Percentiles rank a stretch among this genome's conserved stretches.
Evolutionary conservation across 1,140 invertebrate species (phyloP).

Genomic region (Calephelis virginiensis): DNA sequence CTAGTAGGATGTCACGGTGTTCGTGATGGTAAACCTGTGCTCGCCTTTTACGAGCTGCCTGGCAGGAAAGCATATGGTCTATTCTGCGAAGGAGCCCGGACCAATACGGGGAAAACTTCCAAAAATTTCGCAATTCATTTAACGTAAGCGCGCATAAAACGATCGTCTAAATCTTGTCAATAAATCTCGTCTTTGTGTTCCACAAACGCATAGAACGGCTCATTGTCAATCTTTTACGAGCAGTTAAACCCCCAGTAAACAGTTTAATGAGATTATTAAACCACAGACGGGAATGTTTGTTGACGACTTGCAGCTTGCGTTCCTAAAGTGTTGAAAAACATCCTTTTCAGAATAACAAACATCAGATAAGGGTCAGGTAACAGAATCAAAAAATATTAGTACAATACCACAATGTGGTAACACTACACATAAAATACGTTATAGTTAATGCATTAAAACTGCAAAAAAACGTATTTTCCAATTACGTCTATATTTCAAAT

Average conservation of each 20-base stretch:
- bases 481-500: too few relatives aligned
- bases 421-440: too few relatives aligned
- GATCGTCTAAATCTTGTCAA: conserved; percentile 1
- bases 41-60: too few relatives aligned
- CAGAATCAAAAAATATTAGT: too few relatives aligned
- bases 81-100: too few relatives aligned
- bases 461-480: too few relatives aligned
- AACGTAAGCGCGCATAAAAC: neutral
- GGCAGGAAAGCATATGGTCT: too few relatives aligned
- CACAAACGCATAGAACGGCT: conserved; percentile 49
- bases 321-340: conserved; percentile 21
- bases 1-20: too few relatives aligned
- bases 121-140: conserved; percentile 10
- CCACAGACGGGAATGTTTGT: conserved; percentile 41
- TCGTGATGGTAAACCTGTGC: too few relatives aligned
- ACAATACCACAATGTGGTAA: too few relatives aligned
- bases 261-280: conserved; percentile 68
- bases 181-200: conserved; percentile 16
- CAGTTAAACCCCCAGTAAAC: conserved; percentile 63
- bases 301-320: conserved; percentile 29
- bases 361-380: neutral
- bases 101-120: neutral
- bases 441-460: too few relatives aligned
- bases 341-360: neutral
- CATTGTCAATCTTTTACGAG: conserved; percentile 62